These are phyloP conservation scores for Crotophaga sulcirostris DNA, from an alignment of 2,113 vertebrate species.

Conservation along the genomic window DNA sequence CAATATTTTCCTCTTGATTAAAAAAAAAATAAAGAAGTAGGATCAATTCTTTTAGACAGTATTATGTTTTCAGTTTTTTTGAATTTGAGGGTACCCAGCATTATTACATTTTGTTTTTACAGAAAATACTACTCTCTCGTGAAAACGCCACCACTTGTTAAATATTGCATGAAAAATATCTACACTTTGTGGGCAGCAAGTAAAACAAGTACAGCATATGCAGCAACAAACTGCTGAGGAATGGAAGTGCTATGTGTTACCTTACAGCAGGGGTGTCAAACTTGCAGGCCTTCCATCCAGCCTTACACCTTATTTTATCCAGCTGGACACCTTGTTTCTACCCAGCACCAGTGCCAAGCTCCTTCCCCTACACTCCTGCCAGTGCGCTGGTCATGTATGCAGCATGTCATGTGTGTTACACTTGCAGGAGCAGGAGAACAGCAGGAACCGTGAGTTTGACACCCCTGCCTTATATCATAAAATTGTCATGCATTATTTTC, in stretches of 20 bases:
- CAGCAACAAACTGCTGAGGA: neutral
- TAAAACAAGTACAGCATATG: neutral
- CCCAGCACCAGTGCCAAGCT: no score
- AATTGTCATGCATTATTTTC: neutral
- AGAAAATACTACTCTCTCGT: neutral
- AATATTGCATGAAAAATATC: neutral
- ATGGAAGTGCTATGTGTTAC: neutral
- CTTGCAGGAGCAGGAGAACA: no score
- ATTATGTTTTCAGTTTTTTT: neutral
- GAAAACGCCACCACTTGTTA: neutral
- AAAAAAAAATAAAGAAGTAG: neutral
- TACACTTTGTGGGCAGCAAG: neutral
- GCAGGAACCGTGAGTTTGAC: no score
- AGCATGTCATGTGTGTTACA: neutral
- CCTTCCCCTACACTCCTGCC: no score
- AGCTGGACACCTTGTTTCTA: no score
- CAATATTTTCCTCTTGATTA: constrained; percentile 10
- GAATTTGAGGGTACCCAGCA: neutral
- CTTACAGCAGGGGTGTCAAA: no score
- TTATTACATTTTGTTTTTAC: neutral
- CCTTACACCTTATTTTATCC: no score
- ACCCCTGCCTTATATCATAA: neutral
- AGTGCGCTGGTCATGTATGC: no score
- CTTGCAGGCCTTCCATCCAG: no score
- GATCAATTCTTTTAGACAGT: neutral